A percentile compares a stretch with the other conserved stretches of the same genome.
Conservation (phyloP, 2,797 vertebrate genomes). For the Paratrypauchen microcephalus region DNA sequence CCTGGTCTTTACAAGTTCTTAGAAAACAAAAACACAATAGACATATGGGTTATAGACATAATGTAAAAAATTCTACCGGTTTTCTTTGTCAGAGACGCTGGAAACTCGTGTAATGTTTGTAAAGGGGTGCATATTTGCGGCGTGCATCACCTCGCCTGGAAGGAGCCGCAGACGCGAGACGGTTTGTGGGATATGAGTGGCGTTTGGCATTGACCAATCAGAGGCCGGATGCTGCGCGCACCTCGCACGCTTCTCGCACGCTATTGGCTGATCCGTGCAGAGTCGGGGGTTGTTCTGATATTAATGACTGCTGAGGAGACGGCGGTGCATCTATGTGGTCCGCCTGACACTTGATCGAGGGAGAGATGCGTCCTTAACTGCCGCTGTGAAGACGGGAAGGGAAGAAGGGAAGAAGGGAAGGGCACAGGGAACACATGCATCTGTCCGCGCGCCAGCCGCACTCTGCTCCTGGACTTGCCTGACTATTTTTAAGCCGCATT, state of each 20-base stretch:
- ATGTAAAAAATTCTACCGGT: no score
- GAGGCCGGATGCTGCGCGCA: conserved; percentile 71
- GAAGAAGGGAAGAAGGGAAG: conserved; percentile 69
- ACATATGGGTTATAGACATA: no score
- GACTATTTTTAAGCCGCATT: conserved; percentile 51
- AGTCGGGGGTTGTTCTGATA: conserved; percentile 79
- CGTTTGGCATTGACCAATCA: conserved; percentile 80
- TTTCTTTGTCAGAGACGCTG: no score
- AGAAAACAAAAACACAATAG: no score
- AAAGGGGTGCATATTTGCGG: conserved; percentile 56
- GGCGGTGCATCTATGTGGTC: conserved; percentile 86
- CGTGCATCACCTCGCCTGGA: conserved; percentile 65
- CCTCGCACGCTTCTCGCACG: conserved; percentile 70
- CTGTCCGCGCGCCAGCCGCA: conserved; percentile 36
- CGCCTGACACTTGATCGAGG: conserved; percentile 79
- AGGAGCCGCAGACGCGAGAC: conserved; percentile 53
- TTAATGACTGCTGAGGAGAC: conserved; percentile 87
- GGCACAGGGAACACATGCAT: conserved; percentile 55
- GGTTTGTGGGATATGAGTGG: conserved; percentile 77
- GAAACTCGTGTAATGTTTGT: conserved; percentile 10
- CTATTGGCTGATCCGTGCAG: conserved; percentile 83
- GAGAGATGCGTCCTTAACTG: conserved; percentile 82
- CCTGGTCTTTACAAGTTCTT: no score
- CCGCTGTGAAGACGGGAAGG: conserved; percentile 77
- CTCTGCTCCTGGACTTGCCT: conserved; percentile 68